Conservation (phyloP, 2,888 invertebrate species). For the Zootermopsis nevadensis region DNA sequence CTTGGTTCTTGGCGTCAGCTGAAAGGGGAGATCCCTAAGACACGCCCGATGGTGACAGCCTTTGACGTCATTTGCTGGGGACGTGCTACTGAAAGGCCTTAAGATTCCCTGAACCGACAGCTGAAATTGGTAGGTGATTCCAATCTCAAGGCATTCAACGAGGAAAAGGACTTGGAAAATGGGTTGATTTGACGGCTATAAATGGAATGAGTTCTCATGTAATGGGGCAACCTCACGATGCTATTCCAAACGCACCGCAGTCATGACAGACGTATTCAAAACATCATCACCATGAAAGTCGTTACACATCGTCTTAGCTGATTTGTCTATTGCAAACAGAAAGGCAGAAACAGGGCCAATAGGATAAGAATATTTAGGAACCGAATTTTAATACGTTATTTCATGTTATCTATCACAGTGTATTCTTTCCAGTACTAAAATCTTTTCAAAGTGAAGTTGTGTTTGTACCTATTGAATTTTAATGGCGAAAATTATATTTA, state of each 20-base stretch:
- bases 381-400: too few relatives aligned
- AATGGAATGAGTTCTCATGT: slow-evolving; percentile 50
- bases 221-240: slow-evolving; percentile 19
- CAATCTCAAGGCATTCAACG: slow-evolving; percentile 53
- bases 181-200: slow-evolving; percentile 54
- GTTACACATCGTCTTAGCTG: neutral
- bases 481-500: too few relatives aligned
- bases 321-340: neutral
- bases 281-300: neutral
- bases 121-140: slow-evolving; percentile 55
- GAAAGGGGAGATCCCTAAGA: slow-evolving; percentile 23
- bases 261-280: neutral
- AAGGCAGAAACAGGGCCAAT: neutral
- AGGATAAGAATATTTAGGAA: too few relatives aligned
- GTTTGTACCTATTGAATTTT: too few relatives aligned
- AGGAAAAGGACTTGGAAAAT: slow-evolving; percentile 52
- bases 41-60: neutral
- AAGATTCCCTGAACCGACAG: slow-evolving; percentile 42
- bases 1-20: slow-evolving; percentile 25
- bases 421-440: too few relatives aligned
- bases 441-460: too few relatives aligned
- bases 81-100: slow-evolving; percentile 42
- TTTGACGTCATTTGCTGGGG: slow-evolving; percentile 50
- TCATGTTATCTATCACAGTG: too few relatives aligned
- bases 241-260: too few relatives aligned